phyloP scores from a whole-genome alignment of 1,140 invertebrate species.

The Psilanteris sp. region DNA sequence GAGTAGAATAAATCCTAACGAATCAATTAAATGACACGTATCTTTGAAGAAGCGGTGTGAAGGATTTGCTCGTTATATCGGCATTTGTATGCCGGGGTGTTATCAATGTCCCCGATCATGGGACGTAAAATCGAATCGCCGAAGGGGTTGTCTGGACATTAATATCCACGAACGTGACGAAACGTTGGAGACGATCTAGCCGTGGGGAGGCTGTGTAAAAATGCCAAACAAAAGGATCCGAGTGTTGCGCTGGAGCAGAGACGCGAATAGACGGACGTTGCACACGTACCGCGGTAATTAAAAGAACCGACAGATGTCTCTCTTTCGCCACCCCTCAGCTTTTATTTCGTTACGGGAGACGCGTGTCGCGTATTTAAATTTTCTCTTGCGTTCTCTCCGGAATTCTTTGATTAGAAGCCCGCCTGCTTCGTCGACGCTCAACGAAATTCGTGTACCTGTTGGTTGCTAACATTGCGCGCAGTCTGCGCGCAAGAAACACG shows the following conservation, averaged over 20 bases:
- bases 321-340: conserved; percentile 68
- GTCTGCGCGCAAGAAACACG: conserved; percentile 42
- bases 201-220: conserved; percentile 65
- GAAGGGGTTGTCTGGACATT: conserved; percentile 61
- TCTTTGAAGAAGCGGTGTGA: conserved; percentile 44
- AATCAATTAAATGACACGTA: conserved; percentile 49
- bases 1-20: conserved; percentile 27
- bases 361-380: conserved; percentile 76
- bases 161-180: conserved; percentile 68
- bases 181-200: conserved; percentile 66
- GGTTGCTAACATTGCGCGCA: conserved; percentile 52
- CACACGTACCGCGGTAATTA: conserved; percentile 78
- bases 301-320: conserved; percentile 79
- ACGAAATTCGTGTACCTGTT: conserved; percentile 64
- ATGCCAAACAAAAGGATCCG: conserved; percentile 72
- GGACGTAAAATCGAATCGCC: conserved; percentile 61
- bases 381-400: conserved; percentile 67
- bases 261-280: conserved; percentile 65
- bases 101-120: conserved; percentile 59
- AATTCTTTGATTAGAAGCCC: conserved; percentile 79
- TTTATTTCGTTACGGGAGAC: conserved; percentile 78
- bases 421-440: conserved; percentile 54
- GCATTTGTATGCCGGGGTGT: conserved; percentile 47
- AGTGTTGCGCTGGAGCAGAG: conserved; percentile 45
- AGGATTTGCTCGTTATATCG: conserved; percentile 43